These are phyloP conservation scores for Conopomorpha cramerella DNA, from an alignment of 1,140 invertebrate genomes.

Conservation along the genomic window DNA sequence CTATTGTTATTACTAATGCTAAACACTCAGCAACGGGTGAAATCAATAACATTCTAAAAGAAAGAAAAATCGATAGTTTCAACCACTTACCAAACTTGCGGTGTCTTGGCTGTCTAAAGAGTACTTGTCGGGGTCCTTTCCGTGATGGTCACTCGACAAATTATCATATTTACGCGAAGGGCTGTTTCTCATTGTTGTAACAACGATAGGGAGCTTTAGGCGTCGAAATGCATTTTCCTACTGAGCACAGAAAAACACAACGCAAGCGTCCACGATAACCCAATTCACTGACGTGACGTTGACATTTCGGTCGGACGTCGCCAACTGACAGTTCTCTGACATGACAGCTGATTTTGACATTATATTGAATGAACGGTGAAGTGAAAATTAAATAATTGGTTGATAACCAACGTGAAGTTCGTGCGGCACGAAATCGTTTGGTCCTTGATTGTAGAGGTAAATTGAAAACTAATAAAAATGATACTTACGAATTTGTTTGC, in stretches of 20 bases:
- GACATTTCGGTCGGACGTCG: too few relatives aligned
- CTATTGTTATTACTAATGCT: too few relatives aligned
- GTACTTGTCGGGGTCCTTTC: conserved; percentile 51
- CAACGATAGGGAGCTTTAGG: conserved; percentile 24
- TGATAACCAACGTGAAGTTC: too few relatives aligned
- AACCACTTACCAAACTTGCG: conserved; percentile 54
- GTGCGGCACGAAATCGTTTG: too few relatives aligned
- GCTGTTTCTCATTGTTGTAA: conserved; percentile 57
- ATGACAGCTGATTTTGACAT: too few relatives aligned
- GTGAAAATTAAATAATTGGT: too few relatives aligned
- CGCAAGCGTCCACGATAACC: conserved; percentile 22
- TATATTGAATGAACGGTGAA: conserved; percentile 1
- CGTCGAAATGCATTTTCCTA: conserved; percentile 46
- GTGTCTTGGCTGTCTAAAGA: conserved; percentile 57
- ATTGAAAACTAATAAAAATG: too few relatives aligned
- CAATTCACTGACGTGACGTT: conserved; percentile 29
- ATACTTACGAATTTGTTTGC: too few relatives aligned
- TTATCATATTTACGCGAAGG: conserved; percentile 56
- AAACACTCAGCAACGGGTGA: too few relatives aligned
- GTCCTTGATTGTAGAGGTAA: too few relatives aligned
- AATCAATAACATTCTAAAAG: conserved; percentile 43
- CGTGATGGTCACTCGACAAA: conserved; percentile 45
- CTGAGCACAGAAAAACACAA: conserved; percentile 23
- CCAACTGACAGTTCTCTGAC: neutral
- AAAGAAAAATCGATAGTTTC: conserved; percentile 57